Base-by-base conservation (phyloP, 2,797 vertebrate genomes). In the Mormyrops attenuatus region DNA sequence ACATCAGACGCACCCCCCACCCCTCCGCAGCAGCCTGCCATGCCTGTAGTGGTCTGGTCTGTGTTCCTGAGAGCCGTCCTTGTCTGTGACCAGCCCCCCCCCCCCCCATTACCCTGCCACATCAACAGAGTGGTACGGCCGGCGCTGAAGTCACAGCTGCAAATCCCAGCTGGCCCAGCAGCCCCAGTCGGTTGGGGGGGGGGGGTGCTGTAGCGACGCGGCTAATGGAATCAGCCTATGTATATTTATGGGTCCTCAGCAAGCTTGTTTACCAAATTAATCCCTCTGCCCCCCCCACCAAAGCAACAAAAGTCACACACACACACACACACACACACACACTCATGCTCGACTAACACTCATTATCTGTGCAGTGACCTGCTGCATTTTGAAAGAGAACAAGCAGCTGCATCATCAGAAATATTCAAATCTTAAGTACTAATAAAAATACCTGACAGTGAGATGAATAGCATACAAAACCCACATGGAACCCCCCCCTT, bases 51-150 rank as follows among this genome's bases (percentile, higher is more conserved):
- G 88, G 47, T 53, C 47, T 53, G 66, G 88, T 41, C 88, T 77
- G 88, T 53, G 44, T 89, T 77, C 26, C 50, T 80, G 44, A 73
- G 88, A 38, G 41, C 44, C 17, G n/a, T 34, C 85, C 85, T 87
- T 87, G 85, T 87, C 85, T 57, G 50, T 87, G 17, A 9, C 26
- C 7, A 26, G 7, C 49, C 85, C 53, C 60, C 60, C 63, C 44
- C 30, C 53, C 41, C 49, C 66, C 66, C 3, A 4, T 17, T 30
- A 26, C 66, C n/a, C 41, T 52, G 22, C 50, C 52, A 53, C 49
- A 55, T 87, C 85, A 34, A 86, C 47, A 53, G 41, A 89, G 69
- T 55, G 66, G 88, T 80, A 34, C 88, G 20, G 13, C 88, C 34
- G 47, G 66, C 63, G 5, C 49, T 82, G 88, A 8, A 77, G 44